phyloP scores from a whole-genome alignment of 2,797 vertebrate genomes.

The Pagetopsis macropterus region DNA sequence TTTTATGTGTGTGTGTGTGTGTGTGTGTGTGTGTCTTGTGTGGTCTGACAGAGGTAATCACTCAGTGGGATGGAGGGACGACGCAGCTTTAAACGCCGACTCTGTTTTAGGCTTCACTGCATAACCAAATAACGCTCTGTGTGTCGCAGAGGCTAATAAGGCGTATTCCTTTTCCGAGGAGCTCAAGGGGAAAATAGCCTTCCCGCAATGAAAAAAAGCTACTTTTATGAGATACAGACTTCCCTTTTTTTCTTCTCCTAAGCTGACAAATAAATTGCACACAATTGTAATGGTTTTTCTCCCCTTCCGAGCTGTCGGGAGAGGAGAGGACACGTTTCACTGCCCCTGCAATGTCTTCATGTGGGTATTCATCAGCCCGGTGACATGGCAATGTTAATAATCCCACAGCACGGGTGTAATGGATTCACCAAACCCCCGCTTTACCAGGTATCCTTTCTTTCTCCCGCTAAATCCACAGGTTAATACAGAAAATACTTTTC shows the following conservation, averaged over 20 bases:
- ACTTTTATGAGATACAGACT: constrained; percentile 73
- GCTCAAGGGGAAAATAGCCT: constrained; percentile 83
- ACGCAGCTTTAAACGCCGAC: constrained; percentile 77
- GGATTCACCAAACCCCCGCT: constrained; percentile 79
- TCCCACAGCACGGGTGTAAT: constrained; percentile 75
- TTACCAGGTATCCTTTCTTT: constrained; percentile 81
- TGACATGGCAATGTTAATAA: constrained; percentile 80
- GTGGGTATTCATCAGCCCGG: constrained; percentile 81
- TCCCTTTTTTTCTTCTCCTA: constrained; percentile 51
- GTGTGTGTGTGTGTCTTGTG: constrained; percentile 35
- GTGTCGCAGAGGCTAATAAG: constrained; percentile 81
- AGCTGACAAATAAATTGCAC: constrained; percentile 83
- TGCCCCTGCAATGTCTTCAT: constrained; percentile 81
- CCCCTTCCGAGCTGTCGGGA: constrained; percentile 56
- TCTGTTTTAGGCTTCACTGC: constrained; percentile 83
- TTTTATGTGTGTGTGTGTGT: constrained; percentile 62
- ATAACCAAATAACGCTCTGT: constrained; percentile 83
- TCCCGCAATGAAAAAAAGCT: constrained; percentile 47
- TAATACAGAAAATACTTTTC: constrained; percentile 81
- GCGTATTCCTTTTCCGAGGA: constrained; percentile 78
- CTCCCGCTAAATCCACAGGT: constrained; percentile 80
- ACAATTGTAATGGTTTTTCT: constrained; percentile 79
- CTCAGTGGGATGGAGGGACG: constrained; percentile 80
- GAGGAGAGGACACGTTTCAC: constrained; percentile 80
- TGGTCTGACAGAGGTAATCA: constrained; percentile 83